Evolutionary conservation across 1,140 invertebrate species (phyloP).

Genomic region (Caligus rogercresseyi): DNA sequence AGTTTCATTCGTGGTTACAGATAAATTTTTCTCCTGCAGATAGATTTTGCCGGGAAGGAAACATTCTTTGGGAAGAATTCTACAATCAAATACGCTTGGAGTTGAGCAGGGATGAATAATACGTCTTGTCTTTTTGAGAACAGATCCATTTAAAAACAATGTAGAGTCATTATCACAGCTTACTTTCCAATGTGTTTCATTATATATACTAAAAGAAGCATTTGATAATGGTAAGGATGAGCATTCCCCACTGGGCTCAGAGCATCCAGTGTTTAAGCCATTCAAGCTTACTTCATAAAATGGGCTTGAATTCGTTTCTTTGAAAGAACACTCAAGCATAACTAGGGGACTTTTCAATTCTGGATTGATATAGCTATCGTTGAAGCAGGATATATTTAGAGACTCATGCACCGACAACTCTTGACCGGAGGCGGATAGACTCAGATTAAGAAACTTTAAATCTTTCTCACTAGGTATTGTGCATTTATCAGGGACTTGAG

Average conservation of each 20-base stretch:
- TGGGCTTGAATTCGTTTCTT: not conserved
- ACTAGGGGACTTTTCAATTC: not conserved
- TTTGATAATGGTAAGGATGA: not conserved
- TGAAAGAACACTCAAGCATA: not conserved
- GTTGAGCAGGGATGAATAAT: too few relatives aligned
- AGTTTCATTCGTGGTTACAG: not conserved
- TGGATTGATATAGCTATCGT: not conserved
- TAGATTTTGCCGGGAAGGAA: not conserved
- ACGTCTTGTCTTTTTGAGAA: too few relatives aligned
- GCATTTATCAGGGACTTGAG: not conserved
- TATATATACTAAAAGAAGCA: not conserved
- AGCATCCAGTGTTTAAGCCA: not conserved
- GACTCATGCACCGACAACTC: not conserved
- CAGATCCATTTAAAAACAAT: not conserved
- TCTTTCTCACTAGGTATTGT: not conserved
- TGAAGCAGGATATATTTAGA: not conserved
- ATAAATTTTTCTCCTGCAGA: not conserved
- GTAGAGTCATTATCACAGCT: not conserved
- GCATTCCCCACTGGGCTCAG: not conserved
- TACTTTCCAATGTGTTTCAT: not conserved
- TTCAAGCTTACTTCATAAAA: not conserved
- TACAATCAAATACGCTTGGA: too few relatives aligned
- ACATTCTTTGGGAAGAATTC: too few relatives aligned
- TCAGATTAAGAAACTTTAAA: not conserved
- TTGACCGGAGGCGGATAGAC: too few relatives aligned